phyloP scores from a whole-genome alignment of 2,113 vertebrate species.

The Calyptommatus sinebrachiatus region DNA sequence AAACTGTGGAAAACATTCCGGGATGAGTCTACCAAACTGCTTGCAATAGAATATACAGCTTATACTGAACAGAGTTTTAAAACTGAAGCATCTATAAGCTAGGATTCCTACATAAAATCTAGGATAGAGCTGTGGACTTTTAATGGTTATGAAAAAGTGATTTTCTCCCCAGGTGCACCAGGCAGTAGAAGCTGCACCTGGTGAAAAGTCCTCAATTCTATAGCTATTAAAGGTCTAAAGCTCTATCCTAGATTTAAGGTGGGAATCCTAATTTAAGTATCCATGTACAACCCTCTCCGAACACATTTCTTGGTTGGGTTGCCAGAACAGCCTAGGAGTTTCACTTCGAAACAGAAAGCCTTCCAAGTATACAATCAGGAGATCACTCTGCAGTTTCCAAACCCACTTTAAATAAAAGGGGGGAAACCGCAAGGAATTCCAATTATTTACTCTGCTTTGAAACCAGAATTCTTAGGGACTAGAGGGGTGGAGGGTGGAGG shows the following conservation, averaged over 20 bases:
- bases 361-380: background rate
- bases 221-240: no score
- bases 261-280: no score
- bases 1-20: slow-evolving; percentile 21
- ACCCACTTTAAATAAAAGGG: background rate
- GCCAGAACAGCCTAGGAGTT: background rate
- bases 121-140: no score
- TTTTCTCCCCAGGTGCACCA: no score
- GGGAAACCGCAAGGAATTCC: slow-evolving; percentile 14
- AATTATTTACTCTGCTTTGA: slow-evolving; percentile 49
- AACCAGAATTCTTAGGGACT: slow-evolving; percentile 44
- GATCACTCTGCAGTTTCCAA: background rate
- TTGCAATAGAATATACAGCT: background rate
- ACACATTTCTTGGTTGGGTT: background rate
- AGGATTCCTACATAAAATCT: no score
- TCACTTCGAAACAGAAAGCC: background rate
- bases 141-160: no score
- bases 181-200: no score
- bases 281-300: background rate
- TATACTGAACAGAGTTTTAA: slow-evolving; percentile 24
- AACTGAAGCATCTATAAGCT: background rate
- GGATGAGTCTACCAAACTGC: slow-evolving; percentile 22
- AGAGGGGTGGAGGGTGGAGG: no score
- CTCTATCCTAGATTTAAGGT: no score
- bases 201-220: no score